Conservation (phyloP, 2,797 vertebrate species). For the Glossophaga mutica region DNA sequence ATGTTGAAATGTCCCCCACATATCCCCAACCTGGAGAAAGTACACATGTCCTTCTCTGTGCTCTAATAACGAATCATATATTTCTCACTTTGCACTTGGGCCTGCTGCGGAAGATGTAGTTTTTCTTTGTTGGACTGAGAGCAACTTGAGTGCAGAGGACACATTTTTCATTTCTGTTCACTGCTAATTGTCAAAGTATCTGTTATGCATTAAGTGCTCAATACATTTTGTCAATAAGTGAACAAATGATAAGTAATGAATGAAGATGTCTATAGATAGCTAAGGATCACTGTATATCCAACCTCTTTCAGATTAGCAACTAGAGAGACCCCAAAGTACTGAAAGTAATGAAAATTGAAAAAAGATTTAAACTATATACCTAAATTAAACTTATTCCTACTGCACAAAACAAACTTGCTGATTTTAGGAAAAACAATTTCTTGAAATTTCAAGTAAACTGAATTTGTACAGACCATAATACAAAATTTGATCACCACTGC, state of each 20-base stretch:
- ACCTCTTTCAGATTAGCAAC: background rate
- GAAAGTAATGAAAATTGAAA: background rate
- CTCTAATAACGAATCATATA: background rate
- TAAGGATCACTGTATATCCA: background rate
- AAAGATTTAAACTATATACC: background rate
- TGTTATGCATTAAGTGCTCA: background rate
- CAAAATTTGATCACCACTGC: background rate
- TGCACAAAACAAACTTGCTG: background rate
- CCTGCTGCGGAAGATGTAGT: background rate
- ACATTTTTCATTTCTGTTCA: constrained; percentile 8
- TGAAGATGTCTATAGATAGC: background rate
- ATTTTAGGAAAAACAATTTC: constrained; percentile 13
- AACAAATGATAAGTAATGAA: background rate
- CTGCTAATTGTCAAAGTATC: background rate
- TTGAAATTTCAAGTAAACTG: background rate
- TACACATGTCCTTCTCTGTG: background rate
- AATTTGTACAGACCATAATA: background rate
- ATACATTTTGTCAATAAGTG: background rate
- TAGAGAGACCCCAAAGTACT: background rate
- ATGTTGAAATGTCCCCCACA: background rate
- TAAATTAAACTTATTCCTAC: background rate
- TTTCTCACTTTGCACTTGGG: background rate
- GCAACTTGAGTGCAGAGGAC: background rate
- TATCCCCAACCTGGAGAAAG: background rate
- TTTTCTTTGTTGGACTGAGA: background rate